Evolutionary conservation across 92 coral and sea anemone genomes (phyloP), one percentile per base, ranked within the genome.

Genomic region (Montipora capitata): DNA sequence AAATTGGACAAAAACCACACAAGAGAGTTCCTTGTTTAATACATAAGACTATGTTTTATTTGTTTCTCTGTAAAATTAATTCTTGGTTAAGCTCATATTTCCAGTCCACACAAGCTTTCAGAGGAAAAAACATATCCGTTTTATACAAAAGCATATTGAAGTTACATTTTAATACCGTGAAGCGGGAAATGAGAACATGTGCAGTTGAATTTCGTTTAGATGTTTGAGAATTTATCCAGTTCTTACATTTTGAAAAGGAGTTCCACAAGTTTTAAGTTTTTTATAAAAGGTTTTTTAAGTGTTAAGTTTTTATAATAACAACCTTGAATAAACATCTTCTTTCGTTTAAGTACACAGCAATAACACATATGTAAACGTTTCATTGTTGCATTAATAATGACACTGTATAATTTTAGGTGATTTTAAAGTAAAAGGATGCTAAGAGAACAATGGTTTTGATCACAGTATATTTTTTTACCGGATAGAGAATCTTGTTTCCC

Each of bases 1-100:
- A 5, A 48, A 13, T 2, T 38, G 49, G 35, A 38, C 12, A 39
- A 49, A 54, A 48, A 40, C 38, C 7, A 3, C 54, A 2, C 10
- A 52, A 69, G 35, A 81, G 15, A 58, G 40, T 81, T 51, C 77
- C 52, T 61, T 52, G 66, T 52, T 15, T 59, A 7, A 66, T 66
- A 51, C 63, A 52, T 39, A 79, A 79, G 49, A 27, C 66, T 48
- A 11, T 48, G 73, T 67, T 80, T 48, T 48, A 67, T 27, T 64
- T 67, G 85, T 67, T 48, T 80, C 85, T 48, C 48, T 80, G 74
- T 44, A 66, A 80, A 80, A 80, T 67, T 65, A 27, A 27, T 0
- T 27, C 35, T 27, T 64, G 67, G 67, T 16, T 40, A 45, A 45
- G 48, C 68, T 49, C 10, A 78, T 72, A 78, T 78, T 69, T 67